A percentile compares a stretch with the other conserved stretches of the same genome.
Conservation (phyloP, 2,797 vertebrate genomes). For the Hipposideros larvatus region DNA sequence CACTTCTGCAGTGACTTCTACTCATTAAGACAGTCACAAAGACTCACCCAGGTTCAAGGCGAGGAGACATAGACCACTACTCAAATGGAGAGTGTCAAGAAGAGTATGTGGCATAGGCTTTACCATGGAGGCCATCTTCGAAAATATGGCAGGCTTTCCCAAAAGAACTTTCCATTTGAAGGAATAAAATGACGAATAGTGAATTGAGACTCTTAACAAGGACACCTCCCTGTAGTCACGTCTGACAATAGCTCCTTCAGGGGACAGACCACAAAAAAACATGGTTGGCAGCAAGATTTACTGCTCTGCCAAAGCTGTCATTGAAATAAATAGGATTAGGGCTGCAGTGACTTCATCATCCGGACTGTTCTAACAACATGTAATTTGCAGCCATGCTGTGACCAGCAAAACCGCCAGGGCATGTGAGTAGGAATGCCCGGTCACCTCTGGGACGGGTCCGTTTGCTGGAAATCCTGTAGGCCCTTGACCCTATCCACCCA, state of each 20-base stretch:
- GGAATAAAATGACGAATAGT: neutral
- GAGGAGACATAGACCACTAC: neutral
- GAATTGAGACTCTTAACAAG: neutral
- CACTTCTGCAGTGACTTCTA: neutral
- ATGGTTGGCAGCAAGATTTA: neutral
- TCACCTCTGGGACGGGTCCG: neutral
- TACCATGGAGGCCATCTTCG: neutral
- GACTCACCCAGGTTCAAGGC: neutral
- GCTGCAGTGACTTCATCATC: constrained; percentile 52
- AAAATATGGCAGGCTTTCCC: neutral
- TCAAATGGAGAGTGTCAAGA: accelerated
- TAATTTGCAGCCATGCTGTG: constrained; percentile 56
- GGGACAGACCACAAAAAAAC: neutral
- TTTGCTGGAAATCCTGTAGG: neutral
- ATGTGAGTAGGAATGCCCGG: neutral
- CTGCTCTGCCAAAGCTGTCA: constrained; percentile 27
- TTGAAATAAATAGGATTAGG: constrained; percentile 55
- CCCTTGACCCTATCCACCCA: neutral
- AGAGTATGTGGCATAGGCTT: accelerated
- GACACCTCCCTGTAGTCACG: constrained; percentile 18
- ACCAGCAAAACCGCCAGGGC: neutral
- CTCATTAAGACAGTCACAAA: neutral
- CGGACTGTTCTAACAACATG: neutral
- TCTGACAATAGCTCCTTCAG: neutral
- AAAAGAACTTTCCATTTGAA: constrained; percentile 31